Percentiles rank a stretch among this genome's conserved stretches.
These are phyloP conservation scores for Saccopteryx bilineata DNA, from an alignment of 2,113 vertebrate genomes.

Conservation along the genomic window DNA sequence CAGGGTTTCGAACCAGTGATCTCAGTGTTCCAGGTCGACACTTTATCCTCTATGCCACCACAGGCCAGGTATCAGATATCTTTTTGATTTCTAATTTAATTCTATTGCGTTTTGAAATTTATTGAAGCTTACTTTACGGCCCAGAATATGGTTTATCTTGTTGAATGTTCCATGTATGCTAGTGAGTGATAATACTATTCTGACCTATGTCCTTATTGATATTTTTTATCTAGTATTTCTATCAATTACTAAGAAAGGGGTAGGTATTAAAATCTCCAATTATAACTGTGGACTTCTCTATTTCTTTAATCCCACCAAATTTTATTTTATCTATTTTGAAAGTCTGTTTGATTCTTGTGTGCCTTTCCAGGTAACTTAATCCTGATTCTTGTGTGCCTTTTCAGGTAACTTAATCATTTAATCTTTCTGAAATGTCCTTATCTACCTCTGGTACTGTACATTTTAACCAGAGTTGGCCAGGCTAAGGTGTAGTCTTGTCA, in stretches of 20 bases:
- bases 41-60: too few species aligned
- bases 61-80: background rate
- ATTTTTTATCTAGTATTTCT: background rate
- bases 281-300: background rate
- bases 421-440: background rate
- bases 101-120: background rate
- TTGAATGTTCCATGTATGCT: background rate
- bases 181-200: background rate
- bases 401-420: background rate
- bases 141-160: background rate
- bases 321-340: constrained; percentile 18
- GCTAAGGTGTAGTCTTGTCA: background rate
- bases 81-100: background rate
- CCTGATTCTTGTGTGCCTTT: constrained; percentile 1
- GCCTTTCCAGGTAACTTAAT: background rate
- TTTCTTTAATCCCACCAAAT: background rate
- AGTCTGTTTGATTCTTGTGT: constrained; percentile 3
- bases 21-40: too few species aligned
- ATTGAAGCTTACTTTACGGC: background rate
- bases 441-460: background rate
- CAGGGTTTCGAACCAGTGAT: too few species aligned
- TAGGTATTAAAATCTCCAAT: background rate
- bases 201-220: background rate
- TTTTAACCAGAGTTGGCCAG: background rate
- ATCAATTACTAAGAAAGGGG: background rate